Conservation (phyloP, 2,797 vertebrate genomes). For the Meda fulgida region DNA sequence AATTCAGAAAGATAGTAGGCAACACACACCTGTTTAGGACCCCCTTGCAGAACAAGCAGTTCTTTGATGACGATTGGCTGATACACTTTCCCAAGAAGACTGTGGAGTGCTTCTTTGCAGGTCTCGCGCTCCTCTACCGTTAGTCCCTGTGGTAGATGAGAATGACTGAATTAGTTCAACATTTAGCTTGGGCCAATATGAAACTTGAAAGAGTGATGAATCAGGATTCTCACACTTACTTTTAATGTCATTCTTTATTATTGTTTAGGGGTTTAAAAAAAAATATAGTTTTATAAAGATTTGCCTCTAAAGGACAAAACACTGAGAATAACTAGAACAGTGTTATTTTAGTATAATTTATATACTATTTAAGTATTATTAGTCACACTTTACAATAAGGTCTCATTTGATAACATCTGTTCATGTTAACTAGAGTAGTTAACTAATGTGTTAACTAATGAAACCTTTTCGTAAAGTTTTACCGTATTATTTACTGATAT, state of each 20-base stretch:
- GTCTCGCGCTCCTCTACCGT: constrained; percentile 75
- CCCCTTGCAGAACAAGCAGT: constrained; percentile 90
- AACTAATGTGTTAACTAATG: background rate
- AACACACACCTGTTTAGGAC: constrained; percentile 81
- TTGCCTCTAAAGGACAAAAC: background rate
- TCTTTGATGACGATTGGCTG: constrained; percentile 90
- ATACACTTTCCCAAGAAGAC: constrained; percentile 85
- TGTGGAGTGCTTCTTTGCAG: constrained; percentile 78
- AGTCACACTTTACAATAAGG: too few species aligned
- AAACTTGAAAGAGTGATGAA: background rate
- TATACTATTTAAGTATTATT: background rate
- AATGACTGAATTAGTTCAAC: background rate
- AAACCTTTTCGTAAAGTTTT: background rate
- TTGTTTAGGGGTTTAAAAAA: background rate
- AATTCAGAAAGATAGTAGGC: background rate
- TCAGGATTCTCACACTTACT: background rate
- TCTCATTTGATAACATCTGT: too few species aligned
- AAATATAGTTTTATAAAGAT: background rate
- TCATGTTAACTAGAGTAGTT: background rate
- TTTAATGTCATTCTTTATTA: background rate
- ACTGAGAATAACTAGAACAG: background rate
- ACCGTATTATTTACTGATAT: background rate
- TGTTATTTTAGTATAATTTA: background rate
- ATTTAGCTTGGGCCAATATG: background rate
- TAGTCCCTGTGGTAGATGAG: constrained; percentile 70